Base-by-base conservation (phyloP, 2,888 invertebrate genomes). In the Drosophila demipolita region DNA sequence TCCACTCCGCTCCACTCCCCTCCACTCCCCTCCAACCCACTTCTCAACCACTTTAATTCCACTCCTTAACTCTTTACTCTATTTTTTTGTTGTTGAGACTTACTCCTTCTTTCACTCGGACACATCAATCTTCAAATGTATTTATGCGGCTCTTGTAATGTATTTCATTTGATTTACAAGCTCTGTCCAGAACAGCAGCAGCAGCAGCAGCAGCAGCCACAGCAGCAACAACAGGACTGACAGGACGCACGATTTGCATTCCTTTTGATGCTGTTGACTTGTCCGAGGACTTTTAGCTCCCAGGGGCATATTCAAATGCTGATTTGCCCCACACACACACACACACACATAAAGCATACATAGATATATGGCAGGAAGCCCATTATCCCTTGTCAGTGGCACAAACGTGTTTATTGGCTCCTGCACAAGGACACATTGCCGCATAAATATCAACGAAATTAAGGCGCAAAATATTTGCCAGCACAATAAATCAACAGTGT, bases 341-440 rank as follows among this genome's bases (percentile, higher is more conserved):
- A 12, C 32, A n/a, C n/a, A 29, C 26, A 12, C 20, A 12, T 9
- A 8, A 29, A 29, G 29, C 32, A 29, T 53, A 23, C 42, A 20
- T 64, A 48, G 49, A 15, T 52, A 23, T 63, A 5, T 60, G 68
- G 73, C 59, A 78, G 81, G 80, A 79, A 78, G 71, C 80, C 89
- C 88, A 89, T 90, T 90, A 89, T 89, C 89, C 89, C 87, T 90
- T 89, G 86, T 89, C 89, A 89, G 89, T 85, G 86, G 78, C 84
- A 87, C 69, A 87, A 87, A 86, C 86, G 85, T 86, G 85, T 86
- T 86, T 88, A 86, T 86, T 86, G 85, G 88, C 85, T 86, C 60
- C 62, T 67, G 73, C 76, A 84, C 68, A 72, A 80, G 77, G 82
- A 75, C 85, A 78, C 78, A 78, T 85, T 83, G 85, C 86, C 86